phyloP scores from a whole-genome alignment of 2,888 invertebrate species.

The Formica aserva region DNA sequence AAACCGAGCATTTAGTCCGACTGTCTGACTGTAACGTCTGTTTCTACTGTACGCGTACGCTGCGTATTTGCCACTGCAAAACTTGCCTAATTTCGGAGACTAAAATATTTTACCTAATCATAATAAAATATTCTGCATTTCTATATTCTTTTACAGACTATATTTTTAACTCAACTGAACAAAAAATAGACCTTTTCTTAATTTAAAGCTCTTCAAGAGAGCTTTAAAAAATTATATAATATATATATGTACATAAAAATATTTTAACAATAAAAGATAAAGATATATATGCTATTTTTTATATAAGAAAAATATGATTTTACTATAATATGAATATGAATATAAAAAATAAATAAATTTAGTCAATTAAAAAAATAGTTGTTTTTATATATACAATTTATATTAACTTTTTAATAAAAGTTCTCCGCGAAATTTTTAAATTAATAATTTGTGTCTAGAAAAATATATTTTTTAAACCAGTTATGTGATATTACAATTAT shows the following conservation, averaged over 20 bases:
- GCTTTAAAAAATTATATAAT: neutral
- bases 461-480: neutral
- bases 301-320: neutral
- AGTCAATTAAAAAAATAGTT: too few species aligned
- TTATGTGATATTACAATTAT: neutral
- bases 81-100: neutral
- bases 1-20: conserved; percentile 61
- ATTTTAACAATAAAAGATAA: neutral
- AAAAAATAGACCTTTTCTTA: neutral
- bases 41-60: conserved; percentile 18
- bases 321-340: neutral
- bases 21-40: conserved; percentile 63
- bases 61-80: neutral
- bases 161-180: neutral
- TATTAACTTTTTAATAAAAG: neutral
- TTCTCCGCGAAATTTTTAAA: neutral
- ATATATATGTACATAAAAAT: neutral
- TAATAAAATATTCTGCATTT: neutral
- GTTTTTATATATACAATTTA: neutral
- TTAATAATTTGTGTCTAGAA: neutral
- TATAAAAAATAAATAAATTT: neutral
- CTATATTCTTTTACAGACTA: neutral
- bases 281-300: neutral
- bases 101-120: neutral
- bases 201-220: neutral